These are phyloP conservation scores for Drosophila stalkeri DNA, from an alignment of 2,888 invertebrate species.

Conservation along the genomic window DNA sequence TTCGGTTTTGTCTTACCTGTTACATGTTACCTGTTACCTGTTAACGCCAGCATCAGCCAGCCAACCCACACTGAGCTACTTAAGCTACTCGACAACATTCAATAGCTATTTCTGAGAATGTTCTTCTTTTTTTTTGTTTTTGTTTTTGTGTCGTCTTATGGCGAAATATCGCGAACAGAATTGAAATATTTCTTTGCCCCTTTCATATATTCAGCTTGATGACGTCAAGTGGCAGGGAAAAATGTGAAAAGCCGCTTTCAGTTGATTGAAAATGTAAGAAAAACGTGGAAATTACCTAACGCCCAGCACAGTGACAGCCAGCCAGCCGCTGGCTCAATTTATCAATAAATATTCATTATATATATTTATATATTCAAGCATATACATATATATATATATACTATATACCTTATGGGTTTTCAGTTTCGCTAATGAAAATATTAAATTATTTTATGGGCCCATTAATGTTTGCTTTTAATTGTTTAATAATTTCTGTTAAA, in stretches of 20 bases:
- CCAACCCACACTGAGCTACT: constrained; percentile 4
- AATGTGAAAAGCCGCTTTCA: constrained; percentile 54
- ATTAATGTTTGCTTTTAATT: constrained; percentile 22
- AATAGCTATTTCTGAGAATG: constrained; percentile 42
- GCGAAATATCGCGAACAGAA: constrained; percentile 33
- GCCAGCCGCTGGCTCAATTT: constrained; percentile 18
- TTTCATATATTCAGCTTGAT: constrained; percentile 44
- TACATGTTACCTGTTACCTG: constrained; percentile 28
- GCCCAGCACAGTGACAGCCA: constrained; percentile 34
- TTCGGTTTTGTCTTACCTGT: constrained; percentile 41
- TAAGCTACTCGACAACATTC: constrained; percentile 24
- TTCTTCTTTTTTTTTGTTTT: neutral
- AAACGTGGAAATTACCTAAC: constrained; percentile 66
- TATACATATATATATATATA: neutral
- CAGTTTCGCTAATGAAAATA: constrained; percentile 34
- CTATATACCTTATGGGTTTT: constrained; percentile 1
- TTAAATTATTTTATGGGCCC: constrained; percentile 27
- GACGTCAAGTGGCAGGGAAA: constrained; percentile 77
- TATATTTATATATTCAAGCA: neutral
- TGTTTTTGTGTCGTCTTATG: constrained; percentile 38
- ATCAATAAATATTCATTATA: constrained; percentile 13
- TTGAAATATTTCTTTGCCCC: constrained; percentile 31
- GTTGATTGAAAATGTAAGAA: constrained; percentile 69
- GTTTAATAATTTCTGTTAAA: constrained; percentile 41
- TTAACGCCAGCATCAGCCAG: constrained; percentile 5